Evolutionary conservation across 2,113 vertebrate genomes (phyloP), one percentile per base, ranked within the genome.

Genomic region (Xiphias gladius): DNA sequence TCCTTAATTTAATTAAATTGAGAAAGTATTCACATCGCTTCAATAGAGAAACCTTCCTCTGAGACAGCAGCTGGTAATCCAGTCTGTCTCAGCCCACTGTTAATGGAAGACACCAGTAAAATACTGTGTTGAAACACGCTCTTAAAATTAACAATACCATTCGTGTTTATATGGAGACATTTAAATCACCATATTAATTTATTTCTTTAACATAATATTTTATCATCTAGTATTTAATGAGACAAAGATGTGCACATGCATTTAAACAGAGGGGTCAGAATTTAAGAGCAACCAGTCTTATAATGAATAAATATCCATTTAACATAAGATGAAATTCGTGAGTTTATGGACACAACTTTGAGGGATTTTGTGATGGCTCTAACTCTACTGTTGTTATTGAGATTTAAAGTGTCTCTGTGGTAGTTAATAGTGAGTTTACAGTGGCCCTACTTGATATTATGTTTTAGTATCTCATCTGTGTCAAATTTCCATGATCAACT

Each of bases 1-100:
- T 17, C 41, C 30, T 57, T 54, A 19, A 54, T 67, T 82, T 75
- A 82, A 85, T 71, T 75, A 79, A 66, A 68, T 7, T 41, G 19
- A 50, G 41, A 8, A 65, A 75, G 30, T 57, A 50, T n/a, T 57
- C 54, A 63, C 26, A 46, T 11, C n/a, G 48, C 41, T 55, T 17
- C 48, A 54, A 71, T n/a, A 54, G 66, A 55, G 28, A 66, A n/a
- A 55, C 14, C 54, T 63, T 76, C 71, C 55, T 82, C 20, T 68
- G 55, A 80, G 63, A 76, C 30, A 61, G 37, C 32, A 75, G 19
- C 73, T 72, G 55, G 26, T 73, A 14, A 41, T 79, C 65, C 58
- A 26, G 20, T n/a, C 28, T 43, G 52, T 46, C n/a, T 76, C 35
- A 17, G 35, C 61, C 28, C 59, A 55, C 41, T 46, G 52, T 8